Evolutionary conservation across 2,888 invertebrate genomes (phyloP), one percentile per base, ranked within the genome.

Genomic region (Dryobotodes eremita): DNA sequence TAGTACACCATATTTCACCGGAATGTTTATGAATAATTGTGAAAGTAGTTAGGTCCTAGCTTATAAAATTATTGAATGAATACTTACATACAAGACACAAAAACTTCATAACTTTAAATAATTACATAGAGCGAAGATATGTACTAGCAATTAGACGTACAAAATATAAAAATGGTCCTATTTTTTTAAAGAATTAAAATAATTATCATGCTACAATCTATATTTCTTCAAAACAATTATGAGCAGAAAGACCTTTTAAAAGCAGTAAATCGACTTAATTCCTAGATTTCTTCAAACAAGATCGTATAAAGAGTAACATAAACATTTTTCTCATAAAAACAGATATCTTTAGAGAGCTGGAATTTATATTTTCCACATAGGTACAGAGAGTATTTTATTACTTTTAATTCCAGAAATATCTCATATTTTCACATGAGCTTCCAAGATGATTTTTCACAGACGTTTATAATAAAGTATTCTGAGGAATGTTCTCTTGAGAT

Each of bases 401-500:
- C 65, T 83, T 70, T 79, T 83, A 86, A 83, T 75, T 79, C 69
- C 31, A 70, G 36, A 68, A 72, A 72, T 64, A 76, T 85, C 71
- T 80, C 61, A 82, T 77, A 15, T 77, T 64, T 83, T 80, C 87
- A 77, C 86, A 13, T 74, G 75, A 85, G 83, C 69, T 68, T 76
- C 71, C 66, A 59, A 83, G 81, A 85, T 73, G 83, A 84, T 86
- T 88, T 87, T 82, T 71, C 61, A 48, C 62, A 66, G 20, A 66
- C 48, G 48, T 71, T 84, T 61, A 76, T 68, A 80, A 77, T 82
- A 78, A 85, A 78, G 87, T 72, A 81, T 85, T 78, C 65, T 59
- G 64, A 79, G 53, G 72, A 72, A 76, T 57, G 50, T 71, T 61
- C 84, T 81, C 86, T 23, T 65, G 71, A 79, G 82, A 87, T 79